Base-by-base conservation (phyloP, 2,797 vertebrate species). In the Darevskia nairensis region DNA sequence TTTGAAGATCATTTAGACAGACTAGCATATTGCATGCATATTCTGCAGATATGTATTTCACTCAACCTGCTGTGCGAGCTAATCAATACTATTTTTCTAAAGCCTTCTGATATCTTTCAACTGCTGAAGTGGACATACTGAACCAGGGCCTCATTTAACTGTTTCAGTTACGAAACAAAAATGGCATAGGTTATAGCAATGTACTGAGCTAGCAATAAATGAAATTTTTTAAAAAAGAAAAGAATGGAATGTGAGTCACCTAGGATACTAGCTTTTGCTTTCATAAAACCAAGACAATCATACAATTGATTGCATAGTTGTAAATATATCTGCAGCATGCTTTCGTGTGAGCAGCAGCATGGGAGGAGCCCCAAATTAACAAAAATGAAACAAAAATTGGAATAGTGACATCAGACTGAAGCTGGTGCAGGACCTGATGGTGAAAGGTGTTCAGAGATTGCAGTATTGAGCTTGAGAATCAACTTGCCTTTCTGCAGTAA, bases 131-230 rank as follows among this genome's bases (percentile, higher is more conserved):
- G n/a, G 68, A n/a, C 55, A 83, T 55, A 79, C 29, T 11, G 4
- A 71, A 59, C 3, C 29, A 13, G 66, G 55, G 35, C 32, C 25
- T 66, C 21, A 50, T 35, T 68, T 79, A 77, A 86, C 35, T 21
- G 69, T 72, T 71, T 80, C 46, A 71, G 32, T 80, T 80, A 80
- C 11, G 32, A 72, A 72, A 59, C 32, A 59, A 71, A 79, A 86
- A 71, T 39, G 39, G 66, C 9, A 59, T 86, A 41, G 23, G n/a
- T 17, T 59, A 50, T 32, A 27, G 1, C 55, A 75, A 41, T 27
- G 19, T 41, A 41, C 68, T 68, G 2, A 7, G 19, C 44, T 44
- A 78, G 76, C 7, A 78, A 46, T 50, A 19, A 4, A 23, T 23
- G n/a, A n/a, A 17, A n/a, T 71, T 69, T 10, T 17, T n/a, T 44